A percentile compares a stretch with the other conserved stretches of the same genome.
Evolutionary conservation across 2,888 invertebrate species (phyloP).

Genomic region (Teleogryllus oceanicus): DNA sequence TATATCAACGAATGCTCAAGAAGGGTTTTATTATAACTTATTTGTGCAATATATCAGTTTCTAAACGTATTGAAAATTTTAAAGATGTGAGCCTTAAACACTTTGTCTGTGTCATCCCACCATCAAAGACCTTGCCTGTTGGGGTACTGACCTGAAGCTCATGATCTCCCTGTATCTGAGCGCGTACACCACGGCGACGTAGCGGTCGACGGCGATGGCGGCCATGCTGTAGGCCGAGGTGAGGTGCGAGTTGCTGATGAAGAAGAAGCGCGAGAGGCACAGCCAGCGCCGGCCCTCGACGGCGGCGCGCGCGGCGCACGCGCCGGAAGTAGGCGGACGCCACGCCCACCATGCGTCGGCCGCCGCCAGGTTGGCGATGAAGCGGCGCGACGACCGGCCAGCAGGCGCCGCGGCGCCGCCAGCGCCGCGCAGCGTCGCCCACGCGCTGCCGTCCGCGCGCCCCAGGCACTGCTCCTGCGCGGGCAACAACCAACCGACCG

Average conservation of each 20-base stretch:
- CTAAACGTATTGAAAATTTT: no score
- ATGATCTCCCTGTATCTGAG: constrained; percentile 35
- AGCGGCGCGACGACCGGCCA: constrained; percentile 27
- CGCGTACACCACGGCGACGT: constrained; percentile 35
- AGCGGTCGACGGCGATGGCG: constrained; percentile 34
- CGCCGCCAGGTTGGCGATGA: constrained; percentile 33
- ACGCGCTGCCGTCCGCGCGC: background rate
- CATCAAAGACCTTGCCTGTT: background rate
- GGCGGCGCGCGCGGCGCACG: constrained; percentile 28
- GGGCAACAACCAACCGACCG: no score
- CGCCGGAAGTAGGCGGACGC: constrained; percentile 31
- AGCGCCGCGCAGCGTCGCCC: background rate
- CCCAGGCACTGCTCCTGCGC: background rate
- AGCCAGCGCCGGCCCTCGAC: background rate
- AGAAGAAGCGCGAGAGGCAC: constrained; percentile 32
- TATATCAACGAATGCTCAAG: no score
- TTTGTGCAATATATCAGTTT: no score
- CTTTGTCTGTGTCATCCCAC: no score
- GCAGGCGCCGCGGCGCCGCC: no score
- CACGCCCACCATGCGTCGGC: constrained; percentile 34
- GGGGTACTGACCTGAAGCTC: constrained; percentile 28
- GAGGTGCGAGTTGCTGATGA: constrained; percentile 27
- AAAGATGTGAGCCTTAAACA: no score
- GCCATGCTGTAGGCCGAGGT: constrained; percentile 31
- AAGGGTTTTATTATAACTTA: no score